Base-by-base conservation (phyloP, 2,888 invertebrate species). In the Dinocampus coccinellae region DNA sequence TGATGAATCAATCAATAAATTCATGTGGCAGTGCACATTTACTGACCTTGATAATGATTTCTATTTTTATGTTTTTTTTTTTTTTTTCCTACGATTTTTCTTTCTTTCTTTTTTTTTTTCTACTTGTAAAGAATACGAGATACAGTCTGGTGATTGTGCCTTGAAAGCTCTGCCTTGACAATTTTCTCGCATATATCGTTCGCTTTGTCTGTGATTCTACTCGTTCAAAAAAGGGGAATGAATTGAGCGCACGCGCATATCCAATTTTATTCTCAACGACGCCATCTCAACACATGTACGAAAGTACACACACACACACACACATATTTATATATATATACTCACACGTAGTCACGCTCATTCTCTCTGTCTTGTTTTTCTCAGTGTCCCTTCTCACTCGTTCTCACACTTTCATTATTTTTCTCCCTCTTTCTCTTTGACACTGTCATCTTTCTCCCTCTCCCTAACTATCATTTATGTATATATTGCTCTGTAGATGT, bases 381-480 rank as follows among this genome's bases (percentile, higher is more conserved):
- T 63, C 72, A 58, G n/a, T n/a, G n/a, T n/a, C n/a, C n/a, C n/a
- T n/a, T n/a, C n/a, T n/a, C n/a, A n/a, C n/a, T n/a, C n/a, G n/a
- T n/a, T n/a, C n/a, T n/a, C n/a, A n/a, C n/a, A n/a, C n/a, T n/a
- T n/a, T n/a, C n/a, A n/a, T n/a, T n/a, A n/a, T n/a, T n/a, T n/a
- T n/a, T 73, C 74, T 36, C 69, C 68, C 36, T 53, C 53, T 60
- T 69, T n/a, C 39, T 39, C 39, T 39, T 68, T 61, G 42, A 53
- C 58, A 26, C 69, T 53, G 39, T 65, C 34, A 65, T 55, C 47
- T 60, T 20, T 57, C 34, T 29, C 70, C 62, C 71, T 63, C 73
- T 75, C 52, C 68, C 69, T 33, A 52, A 42, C 61, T 68, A 24
- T 20, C 33, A 39, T 58, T 42, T 33, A 29, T 61, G 39, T 26